Percentiles rank a stretch among this genome's conserved stretches.
Conservation (phyloP, 2,113 vertebrate species). For the Vicugna pacos region DNA sequence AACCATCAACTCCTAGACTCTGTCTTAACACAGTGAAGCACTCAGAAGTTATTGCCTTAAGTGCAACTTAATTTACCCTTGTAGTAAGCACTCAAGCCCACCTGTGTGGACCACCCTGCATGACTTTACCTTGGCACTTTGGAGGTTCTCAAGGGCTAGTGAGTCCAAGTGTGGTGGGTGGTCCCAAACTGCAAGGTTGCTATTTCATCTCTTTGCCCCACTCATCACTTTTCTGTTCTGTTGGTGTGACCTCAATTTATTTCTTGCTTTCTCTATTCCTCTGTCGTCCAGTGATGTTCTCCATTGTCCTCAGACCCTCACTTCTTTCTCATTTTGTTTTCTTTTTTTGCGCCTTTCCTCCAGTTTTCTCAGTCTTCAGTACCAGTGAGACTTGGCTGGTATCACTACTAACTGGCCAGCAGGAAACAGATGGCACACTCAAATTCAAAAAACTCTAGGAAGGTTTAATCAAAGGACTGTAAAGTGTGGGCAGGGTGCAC, state of each 20-base stretch:
- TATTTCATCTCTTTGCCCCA: background rate
- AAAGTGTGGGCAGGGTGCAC: background rate
- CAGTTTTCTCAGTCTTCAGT: background rate
- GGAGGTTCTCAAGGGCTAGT: background rate
- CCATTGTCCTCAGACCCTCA: background rate
- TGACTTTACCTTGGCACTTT: background rate
- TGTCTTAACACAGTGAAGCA: background rate
- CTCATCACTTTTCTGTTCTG: accelerated
- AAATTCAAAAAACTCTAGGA: background rate
- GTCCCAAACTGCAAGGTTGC: background rate
- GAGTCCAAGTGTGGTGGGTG: background rate
- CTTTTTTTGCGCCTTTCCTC: background rate
- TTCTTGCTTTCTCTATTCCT: background rate
- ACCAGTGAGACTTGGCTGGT: background rate
- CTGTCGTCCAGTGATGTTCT: background rate
- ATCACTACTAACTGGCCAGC: background rate
- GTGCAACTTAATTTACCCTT: background rate
- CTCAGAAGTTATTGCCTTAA: background rate
- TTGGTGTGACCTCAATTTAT: background rate
- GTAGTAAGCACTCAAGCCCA: background rate
- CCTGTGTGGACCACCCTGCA: background rate
- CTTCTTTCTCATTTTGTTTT: background rate
- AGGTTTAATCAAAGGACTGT: background rate
- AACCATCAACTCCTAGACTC: background rate
- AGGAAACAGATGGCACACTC: background rate